A percentile compares a stretch with the other conserved stretches of the same genome.
These are phyloP conservation scores for Chymomyza procnemis DNA, from an alignment of 2,888 invertebrate species.

Conservation along the genomic window DNA sequence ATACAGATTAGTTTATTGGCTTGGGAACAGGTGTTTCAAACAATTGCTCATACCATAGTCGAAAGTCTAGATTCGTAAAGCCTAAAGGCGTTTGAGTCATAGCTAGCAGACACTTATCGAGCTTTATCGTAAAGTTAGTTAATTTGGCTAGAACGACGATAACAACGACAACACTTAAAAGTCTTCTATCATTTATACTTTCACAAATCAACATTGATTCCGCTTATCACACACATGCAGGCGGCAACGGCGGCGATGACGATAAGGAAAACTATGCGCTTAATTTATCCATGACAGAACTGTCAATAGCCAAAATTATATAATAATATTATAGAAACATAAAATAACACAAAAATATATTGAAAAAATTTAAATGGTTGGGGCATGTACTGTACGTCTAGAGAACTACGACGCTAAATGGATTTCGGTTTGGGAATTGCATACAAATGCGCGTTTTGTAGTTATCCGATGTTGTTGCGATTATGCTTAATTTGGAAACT, in stretches of 20 bases:
- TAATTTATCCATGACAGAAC: slow-evolving; percentile 1
- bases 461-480: not conserved
- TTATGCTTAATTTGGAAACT: slow-evolving; percentile 50
- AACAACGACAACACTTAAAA: not conserved
- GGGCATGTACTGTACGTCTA: slow-evolving; percentile 42
- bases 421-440: slow-evolving; percentile 28
- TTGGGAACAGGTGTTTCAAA: not conserved
- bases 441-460: slow-evolving; percentile 45
- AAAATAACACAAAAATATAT: not conserved
- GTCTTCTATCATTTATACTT: not conserved
- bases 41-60: not conserved
- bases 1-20: not conserved
- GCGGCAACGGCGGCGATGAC: no score
- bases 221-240: not conserved
- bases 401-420: slow-evolving; percentile 14
- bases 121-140: not conserved
- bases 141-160: not conserved
- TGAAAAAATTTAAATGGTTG: slow-evolving; percentile 29
- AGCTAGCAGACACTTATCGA: not conserved
- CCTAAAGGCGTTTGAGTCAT: not conserved
- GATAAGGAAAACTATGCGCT: not conserved
- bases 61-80: not conserved
- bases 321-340: not conserved
- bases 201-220: not conserved
- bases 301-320: not conserved